Base-by-base conservation (phyloP, 1,140 invertebrate genomes). In the Drosophila micromelanica region DNA sequence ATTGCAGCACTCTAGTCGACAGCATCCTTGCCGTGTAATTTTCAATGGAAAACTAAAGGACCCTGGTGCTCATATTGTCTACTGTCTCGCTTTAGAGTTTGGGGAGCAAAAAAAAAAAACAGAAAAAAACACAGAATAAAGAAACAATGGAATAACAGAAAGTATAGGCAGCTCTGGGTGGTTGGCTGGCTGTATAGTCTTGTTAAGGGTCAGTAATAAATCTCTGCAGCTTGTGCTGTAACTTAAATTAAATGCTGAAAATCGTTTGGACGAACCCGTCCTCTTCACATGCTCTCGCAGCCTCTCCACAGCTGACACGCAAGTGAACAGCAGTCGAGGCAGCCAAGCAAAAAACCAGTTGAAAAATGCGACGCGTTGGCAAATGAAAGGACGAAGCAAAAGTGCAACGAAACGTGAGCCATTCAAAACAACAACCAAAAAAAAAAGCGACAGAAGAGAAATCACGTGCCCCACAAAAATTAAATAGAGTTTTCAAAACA, bases 221-320 rank as follows among this genome's bases (percentile, higher is more conserved):
- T 90, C 87, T 90, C 87, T 54, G 55, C 74, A 77, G 87, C 76
- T 84, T 80, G 73, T 77, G 74, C 80, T 80, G 79, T 82, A 90
- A 87, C 73, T 90, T 90, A 90, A 90, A 90, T 90, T 84, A 90
- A 90, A 90, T 77, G 87, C 81, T 90, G 82, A 80, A 86, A 89
- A 90, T 86, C 79, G 81, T 73, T 75, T 78, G 81, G 76, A 74
- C 78, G 65, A 35, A 54, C 48, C 9, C 35, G 35, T 37, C 35
- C 15, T 12, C 49, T 48, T 20, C 17, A 13, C 7, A 2, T n/a
- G 13, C 7, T 46, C 32, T 9, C 9, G 23, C 3, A 8, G n/a
- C n/a, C 38, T 40, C 35, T 35, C 46, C 27, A 5, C 23, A 37
- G 51, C 59, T 37, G 49, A 62, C 65, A 62, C 56, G 67, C 67